Base-by-base conservation (phyloP, 2,113 vertebrate genomes). In the Gallinago jamesoni region DNA sequence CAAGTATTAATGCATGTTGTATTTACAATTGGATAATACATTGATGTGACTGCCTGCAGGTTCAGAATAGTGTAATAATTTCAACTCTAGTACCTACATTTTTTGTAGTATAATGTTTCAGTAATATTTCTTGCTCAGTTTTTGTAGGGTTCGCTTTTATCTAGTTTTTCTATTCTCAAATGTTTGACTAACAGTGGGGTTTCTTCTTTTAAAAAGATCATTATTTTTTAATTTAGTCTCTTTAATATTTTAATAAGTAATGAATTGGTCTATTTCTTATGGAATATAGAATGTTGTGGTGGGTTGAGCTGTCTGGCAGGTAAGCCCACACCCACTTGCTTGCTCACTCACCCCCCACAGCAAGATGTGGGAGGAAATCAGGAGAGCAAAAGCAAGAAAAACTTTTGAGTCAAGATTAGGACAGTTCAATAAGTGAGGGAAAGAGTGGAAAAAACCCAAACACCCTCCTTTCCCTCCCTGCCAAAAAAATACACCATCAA, bases 381-480 rank as follows among this genome's bases (percentile, higher is more conserved):
- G 33, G 66, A 59, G 21, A 21, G 22, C 37, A 66, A 59, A 88
- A 52, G 4, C 30, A 70, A 59, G 57, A 39, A 59, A 77, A 72
- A 35, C 28, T 31, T 31, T 6, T 50, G 33, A 35, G 12, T 30
- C 3, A 2, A 84, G 13, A 37, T 64, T 37, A 27, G 60, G 33
- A 39, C 18, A 89, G 53, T 68, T 88, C 16, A 59, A 0, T 55
- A 45, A 76, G 2, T 33, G 31, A 62, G 14, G 14, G 20, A 48
- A 84, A 31, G 8, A 52, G 73, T 43, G 50, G 30, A 14, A 62
- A 64, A 60, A 69, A 12, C 0, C 0, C 14, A 22, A 56, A 69
- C 8, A 4, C 14, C 20, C 6, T 14, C 15, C 10, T 21, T 16
- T 4, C 18, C 3, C 0, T 52, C 23, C 6, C 35, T 15, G 3